Evolutionary conservation across 2,113 vertebrate species (phyloP).

Genomic region (Eretmochelys imbricata): DNA sequence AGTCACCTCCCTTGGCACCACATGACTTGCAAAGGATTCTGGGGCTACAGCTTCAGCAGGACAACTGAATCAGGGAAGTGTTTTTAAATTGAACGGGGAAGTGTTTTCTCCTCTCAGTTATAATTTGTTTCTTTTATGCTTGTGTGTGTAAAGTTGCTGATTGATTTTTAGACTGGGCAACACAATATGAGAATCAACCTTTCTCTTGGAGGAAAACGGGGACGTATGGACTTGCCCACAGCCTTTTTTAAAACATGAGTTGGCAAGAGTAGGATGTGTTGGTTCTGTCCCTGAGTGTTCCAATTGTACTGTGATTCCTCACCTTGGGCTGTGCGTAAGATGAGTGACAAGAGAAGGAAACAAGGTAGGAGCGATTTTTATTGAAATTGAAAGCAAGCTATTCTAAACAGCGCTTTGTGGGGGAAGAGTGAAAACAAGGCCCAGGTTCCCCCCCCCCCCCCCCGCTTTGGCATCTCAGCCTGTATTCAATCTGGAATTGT

Average conservation of each 20-base stretch:
- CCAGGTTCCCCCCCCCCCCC: constrained; percentile 27
- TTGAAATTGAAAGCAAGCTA: constrained; percentile 18
- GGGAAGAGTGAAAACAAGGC: background rate
- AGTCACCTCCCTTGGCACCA: background rate
- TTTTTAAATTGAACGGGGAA: background rate
- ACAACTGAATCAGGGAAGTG: background rate
- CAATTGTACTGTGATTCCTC: background rate
- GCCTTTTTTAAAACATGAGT: background rate
- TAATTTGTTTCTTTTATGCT: background rate
- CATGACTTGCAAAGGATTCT: background rate
- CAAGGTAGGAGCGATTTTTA: background rate
- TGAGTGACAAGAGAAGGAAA: background rate
- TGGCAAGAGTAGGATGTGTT: background rate
- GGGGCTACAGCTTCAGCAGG: fast-evolving
- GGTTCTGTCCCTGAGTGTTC: background rate
- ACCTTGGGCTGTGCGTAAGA: background rate
- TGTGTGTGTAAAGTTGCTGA: background rate
- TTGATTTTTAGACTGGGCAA: background rate
- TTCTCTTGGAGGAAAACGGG: background rate
- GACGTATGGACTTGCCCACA: background rate
- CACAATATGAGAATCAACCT: background rate
- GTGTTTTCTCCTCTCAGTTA: background rate
- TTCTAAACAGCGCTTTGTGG: constrained; percentile 54
- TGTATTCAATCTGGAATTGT: constrained; percentile 37
- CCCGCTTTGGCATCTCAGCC: background rate